Base-by-base conservation (phyloP, 2,888 invertebrate genomes). In the Andrena camellia region DNA sequence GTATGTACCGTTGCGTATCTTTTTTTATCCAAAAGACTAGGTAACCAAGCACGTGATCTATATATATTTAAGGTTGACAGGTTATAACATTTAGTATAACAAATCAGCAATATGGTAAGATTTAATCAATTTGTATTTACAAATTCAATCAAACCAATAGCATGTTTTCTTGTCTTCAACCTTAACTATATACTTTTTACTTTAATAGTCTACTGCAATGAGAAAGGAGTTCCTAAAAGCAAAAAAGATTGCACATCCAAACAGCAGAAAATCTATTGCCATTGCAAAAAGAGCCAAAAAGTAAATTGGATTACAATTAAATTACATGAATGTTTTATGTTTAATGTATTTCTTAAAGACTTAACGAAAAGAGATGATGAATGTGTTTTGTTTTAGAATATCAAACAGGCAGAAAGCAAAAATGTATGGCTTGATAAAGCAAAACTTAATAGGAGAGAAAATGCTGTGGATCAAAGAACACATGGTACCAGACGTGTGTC, bases 221-320 rank as follows among this genome's bases (percentile, higher is more conserved):
- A 83, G 42, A 31, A 83, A 76, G 35, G 88, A 88, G 35, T 76
- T 83, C 10, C 6, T 73, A 31, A 93, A 93, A 80, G 88, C 86
- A 64, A 94, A 91, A 78, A 94, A 92, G 83, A 85, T 92, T 72
- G 71, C 91, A 4, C 98, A 98, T 94, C 98, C 98, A 0, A 97
- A 98, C 93, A 98, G 98, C 90, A 95, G 98, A 86, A 97, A 97
- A 94, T 97, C 97, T 0, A 95, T 96, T 84, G 96, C 97, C 8
- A 93, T 98, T 26, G 95, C 96, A 2, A 97, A 96, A 92, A 96
- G 97, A 94, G 95, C 96, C 7, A 96, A 96, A 86, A 97, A 95
- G 95, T 96, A 94, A 90, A 91, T 86, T 50, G 13, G 8, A 60
- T 60, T 77, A 69, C 23, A 57, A 23, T 57, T 35, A 23, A 10